These are phyloP conservation scores for Homarus gammarus DNA, from an alignment of 2,888 invertebrate species.

Conservation along the genomic window DNA sequence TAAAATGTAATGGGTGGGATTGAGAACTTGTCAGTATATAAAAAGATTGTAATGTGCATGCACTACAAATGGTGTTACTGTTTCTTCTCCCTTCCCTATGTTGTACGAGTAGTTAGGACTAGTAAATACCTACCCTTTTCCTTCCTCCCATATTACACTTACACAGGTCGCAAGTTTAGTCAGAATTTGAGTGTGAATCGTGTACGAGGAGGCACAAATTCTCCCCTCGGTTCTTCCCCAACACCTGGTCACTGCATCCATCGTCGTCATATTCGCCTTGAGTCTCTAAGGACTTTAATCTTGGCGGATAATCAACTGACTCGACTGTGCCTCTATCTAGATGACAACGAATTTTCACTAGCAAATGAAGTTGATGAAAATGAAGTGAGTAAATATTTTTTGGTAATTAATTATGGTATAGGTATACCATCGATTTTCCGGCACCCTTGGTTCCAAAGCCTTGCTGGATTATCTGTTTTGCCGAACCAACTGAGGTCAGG, in stretches of 20 bases:
- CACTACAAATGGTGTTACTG: conserved; percentile 28
- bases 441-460: no score
- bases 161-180: conserved; percentile 60
- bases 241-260: conserved; percentile 84
- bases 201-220: conserved; percentile 53
- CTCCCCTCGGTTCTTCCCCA: conserved; percentile 60
- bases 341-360: conserved; percentile 63
- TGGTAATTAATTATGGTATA: background rate
- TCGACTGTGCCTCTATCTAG: conserved; percentile 78
- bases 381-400: conserved; percentile 57
- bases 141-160: conserved; percentile 49
- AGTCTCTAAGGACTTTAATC: conserved; percentile 89
- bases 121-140: conserved; percentile 63
- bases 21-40: background rate
- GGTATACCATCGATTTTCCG: no score
- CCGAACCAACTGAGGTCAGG: no score
- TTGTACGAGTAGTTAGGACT: conserved; percentile 54
- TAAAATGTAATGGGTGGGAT: background rate
- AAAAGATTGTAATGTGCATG: background rate
- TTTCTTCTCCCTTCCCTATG: conserved; percentile 37
- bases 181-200: conserved; percentile 51
- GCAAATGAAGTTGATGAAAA: conserved; percentile 66
- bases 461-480: no score
- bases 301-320: conserved; percentile 91
- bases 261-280: conserved; percentile 89